Conservation (phyloP, 2,113 vertebrate genomes). For the Syngnathoides biaculeatus region DNA sequence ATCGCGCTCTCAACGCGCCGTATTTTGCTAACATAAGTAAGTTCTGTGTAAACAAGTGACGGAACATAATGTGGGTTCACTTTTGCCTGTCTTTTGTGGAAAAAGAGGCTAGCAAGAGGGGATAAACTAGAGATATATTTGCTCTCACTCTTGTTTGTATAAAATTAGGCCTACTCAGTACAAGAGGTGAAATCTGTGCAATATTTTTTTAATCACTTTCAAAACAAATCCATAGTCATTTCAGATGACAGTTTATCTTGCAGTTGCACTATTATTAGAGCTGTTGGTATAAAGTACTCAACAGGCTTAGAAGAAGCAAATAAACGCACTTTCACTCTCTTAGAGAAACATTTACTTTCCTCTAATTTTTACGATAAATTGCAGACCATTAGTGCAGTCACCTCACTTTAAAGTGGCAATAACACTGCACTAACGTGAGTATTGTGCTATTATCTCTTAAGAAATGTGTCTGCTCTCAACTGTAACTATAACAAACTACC, state of each 20-base stretch:
- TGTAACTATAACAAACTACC: too few species aligned
- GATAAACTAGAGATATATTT: not conserved
- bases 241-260: not conserved
- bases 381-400: too few species aligned
- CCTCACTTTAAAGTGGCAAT: too few species aligned
- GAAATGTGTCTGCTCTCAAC: too few species aligned
- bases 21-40: not conserved
- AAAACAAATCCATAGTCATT: not conserved
- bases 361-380: too few species aligned
- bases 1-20: not conserved
- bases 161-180: not conserved
- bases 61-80: not conserved
- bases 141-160: not conserved
- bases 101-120: not conserved
- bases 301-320: slow-evolving; percentile 33
- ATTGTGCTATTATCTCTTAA: too few species aligned
- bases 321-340: slow-evolving; percentile 36
- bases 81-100: not conserved
- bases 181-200: too few species aligned
- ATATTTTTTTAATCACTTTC: too few species aligned
- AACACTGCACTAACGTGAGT: too few species aligned
- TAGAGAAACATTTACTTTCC: slow-evolving; percentile 38
- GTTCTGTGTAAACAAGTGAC: not conserved
- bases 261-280: not conserved
- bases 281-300: too few species aligned